Evolutionary conservation across 2,113 vertebrate species (phyloP).

Genomic region (Lipophrys pholis): DNA sequence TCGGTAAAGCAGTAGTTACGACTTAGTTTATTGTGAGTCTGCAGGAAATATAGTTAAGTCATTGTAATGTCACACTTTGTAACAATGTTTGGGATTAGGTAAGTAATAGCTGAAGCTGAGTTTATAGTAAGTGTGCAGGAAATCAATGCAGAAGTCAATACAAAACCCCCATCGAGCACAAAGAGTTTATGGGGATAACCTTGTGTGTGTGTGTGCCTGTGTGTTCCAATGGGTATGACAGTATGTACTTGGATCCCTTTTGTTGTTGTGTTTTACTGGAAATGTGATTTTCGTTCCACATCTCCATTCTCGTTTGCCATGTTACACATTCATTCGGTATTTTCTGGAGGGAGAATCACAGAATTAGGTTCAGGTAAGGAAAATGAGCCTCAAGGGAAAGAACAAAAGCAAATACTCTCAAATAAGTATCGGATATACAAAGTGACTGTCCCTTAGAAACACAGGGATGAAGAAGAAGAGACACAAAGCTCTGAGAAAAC

Average conservation of each 20-base stretch:
- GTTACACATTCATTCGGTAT: background rate
- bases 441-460: background rate
- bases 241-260: slow-evolving; percentile 46
- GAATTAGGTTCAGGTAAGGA: slow-evolving; percentile 20
- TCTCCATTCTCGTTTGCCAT: slow-evolving; percentile 32
- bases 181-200: too few relatives aligned
- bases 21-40: too few relatives aligned
- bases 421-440: background rate
- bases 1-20: too few relatives aligned
- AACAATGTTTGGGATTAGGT: too few relatives aligned
- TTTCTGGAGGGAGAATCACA: slow-evolving; percentile 10
- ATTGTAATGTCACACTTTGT: too few relatives aligned
- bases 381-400: background rate
- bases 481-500: slow-evolving; percentile 49
- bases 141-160: too few relatives aligned
- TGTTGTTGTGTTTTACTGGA: slow-evolving; percentile 49
- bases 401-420: background rate
- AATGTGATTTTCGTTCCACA: slow-evolving; percentile 60
- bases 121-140: too few relatives aligned
- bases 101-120: too few relatives aligned
- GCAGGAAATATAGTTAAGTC: too few relatives aligned
- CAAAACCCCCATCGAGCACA: too few relatives aligned
- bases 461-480: slow-evolving; percentile 41
- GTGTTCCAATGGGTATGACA: slow-evolving; percentile 39
- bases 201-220: slow-evolving; percentile 35